These are phyloP conservation scores for Prietella phreatophila DNA, from an alignment of 2,113 vertebrate genomes.

Conservation along the genomic window DNA sequence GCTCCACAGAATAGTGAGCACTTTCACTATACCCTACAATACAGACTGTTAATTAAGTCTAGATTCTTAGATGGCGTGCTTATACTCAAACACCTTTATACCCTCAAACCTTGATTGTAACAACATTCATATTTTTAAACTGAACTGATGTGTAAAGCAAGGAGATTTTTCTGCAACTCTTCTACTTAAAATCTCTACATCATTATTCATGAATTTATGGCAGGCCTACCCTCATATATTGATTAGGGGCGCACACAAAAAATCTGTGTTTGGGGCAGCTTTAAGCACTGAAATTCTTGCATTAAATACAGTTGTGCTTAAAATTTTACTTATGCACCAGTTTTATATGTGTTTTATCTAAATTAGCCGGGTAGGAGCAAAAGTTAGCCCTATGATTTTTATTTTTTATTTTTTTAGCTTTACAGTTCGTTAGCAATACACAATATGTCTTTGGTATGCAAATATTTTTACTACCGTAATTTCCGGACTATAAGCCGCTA, in stretches of 20 bases:
- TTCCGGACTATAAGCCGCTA: no score
- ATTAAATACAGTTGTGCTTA: no score
- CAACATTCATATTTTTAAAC: background rate
- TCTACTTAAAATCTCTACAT: background rate
- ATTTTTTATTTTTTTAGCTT: no score
- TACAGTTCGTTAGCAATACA: background rate
- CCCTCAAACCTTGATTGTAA: background rate
- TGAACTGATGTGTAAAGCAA: background rate
- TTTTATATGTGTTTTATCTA: background rate
- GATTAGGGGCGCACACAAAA: background rate
- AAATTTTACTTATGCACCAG: background rate
- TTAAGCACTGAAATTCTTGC: background rate
- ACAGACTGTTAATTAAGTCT: background rate
- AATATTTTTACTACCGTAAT: background rate
- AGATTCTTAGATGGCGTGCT: background rate
- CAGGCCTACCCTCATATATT: background rate
- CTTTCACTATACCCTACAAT: background rate
- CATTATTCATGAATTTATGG: background rate
- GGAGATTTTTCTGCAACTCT: background rate
- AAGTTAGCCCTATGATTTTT: background rate
- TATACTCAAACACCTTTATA: background rate
- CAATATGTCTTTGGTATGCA: background rate
- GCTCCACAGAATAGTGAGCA: conserved; percentile 97
- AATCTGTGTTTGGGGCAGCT: background rate
- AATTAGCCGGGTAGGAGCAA: background rate